Evolutionary conservation across 2,888 invertebrate genomes (phyloP).

Genomic region (Platypus cylindrus): DNA sequence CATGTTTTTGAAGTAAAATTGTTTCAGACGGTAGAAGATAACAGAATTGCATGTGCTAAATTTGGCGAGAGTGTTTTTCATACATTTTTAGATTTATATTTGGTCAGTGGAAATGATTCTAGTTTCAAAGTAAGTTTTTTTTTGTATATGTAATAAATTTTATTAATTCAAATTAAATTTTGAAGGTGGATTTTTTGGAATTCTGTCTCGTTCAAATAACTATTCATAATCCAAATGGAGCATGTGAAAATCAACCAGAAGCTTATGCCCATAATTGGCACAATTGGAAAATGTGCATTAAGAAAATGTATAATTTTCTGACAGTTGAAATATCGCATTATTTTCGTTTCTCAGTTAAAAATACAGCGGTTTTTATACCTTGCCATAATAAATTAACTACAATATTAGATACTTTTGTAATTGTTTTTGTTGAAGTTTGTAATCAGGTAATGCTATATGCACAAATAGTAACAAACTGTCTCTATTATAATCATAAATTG

Average conservation of each 20-base stretch:
- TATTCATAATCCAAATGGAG: constrained; percentile 41
- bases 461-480: not conserved
- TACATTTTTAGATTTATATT: constrained; percentile 22
- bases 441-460: constrained; percentile 25
- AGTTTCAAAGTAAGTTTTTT: constrained; percentile 20
- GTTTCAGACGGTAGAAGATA: constrained; percentile 29
- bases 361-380: constrained; percentile 18
- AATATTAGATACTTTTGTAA: constrained; percentile 21
- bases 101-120: constrained; percentile 21
- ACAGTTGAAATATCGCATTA: constrained; percentile 20
- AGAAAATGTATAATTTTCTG: constrained; percentile 31
- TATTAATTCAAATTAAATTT: not conserved
- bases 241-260: constrained; percentile 23
- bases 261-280: constrained; percentile 33
- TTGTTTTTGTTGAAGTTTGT: constrained; percentile 30
- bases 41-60: constrained; percentile 29
- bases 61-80: constrained; percentile 30
- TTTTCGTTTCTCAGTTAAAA: constrained; percentile 17
- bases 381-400: constrained; percentile 15
- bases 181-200: constrained; percentile 34
- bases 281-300: constrained; percentile 35
- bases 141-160: not conserved
- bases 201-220: constrained; percentile 39
- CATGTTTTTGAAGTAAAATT: constrained; percentile 2
- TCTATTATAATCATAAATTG: too few species aligned